These are phyloP conservation scores for Copidosoma floridanum DNA, from an alignment of 1,140 invertebrate species.

Conservation along the genomic window DNA sequence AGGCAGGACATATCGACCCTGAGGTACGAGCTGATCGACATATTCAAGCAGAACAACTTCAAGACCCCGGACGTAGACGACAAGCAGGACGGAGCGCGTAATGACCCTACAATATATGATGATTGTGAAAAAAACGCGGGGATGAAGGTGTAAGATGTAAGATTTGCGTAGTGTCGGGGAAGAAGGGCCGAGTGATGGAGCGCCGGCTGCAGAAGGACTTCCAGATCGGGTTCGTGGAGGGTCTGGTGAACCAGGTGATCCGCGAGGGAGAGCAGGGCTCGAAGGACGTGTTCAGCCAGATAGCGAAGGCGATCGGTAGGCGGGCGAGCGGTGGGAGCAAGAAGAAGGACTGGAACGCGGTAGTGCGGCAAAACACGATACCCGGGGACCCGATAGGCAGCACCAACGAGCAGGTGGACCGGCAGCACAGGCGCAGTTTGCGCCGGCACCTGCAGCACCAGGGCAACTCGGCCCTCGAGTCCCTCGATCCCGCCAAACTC, in stretches of 20 bases:
- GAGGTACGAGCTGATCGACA: conserved; percentile 84
- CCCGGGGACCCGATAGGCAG: conserved; percentile 75
- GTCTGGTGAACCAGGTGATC: conserved; percentile 72
- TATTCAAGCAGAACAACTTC: conserved; percentile 80
- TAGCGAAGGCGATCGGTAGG: conserved; percentile 73
- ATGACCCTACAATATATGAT: conserved; percentile 13
- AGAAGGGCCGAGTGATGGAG: conserved; percentile 82
- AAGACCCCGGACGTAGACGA: conserved; percentile 70
- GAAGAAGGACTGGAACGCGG: conserved; percentile 82
- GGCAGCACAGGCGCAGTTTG: conserved; percentile 68
- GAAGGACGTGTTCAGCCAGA: conserved; percentile 77
- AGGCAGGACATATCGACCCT: conserved; percentile 89
- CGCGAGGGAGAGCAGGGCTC: conserved; percentile 65
- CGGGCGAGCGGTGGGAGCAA: conserved; percentile 60
- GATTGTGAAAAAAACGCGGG: too few species aligned
- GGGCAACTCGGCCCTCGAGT: conserved; percentile 58
- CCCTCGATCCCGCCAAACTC: conserved; percentile 68
- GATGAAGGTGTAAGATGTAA: too few species aligned
- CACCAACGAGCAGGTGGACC: conserved; percentile 63
- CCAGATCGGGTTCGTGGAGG: conserved; percentile 84
- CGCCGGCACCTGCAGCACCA: conserved; percentile 64
- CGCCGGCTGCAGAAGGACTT: conserved; percentile 83
- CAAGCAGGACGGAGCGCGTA: conserved; percentile 62
- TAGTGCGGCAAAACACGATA: conserved; percentile 70
- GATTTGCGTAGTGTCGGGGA: conserved; percentile 65